Percentiles rank a stretch among this genome's conserved stretches.
Evolutionary conservation across 64 coral and sea anemone genomes (phyloP).

Genomic region (Anthopleura sola): DNA sequence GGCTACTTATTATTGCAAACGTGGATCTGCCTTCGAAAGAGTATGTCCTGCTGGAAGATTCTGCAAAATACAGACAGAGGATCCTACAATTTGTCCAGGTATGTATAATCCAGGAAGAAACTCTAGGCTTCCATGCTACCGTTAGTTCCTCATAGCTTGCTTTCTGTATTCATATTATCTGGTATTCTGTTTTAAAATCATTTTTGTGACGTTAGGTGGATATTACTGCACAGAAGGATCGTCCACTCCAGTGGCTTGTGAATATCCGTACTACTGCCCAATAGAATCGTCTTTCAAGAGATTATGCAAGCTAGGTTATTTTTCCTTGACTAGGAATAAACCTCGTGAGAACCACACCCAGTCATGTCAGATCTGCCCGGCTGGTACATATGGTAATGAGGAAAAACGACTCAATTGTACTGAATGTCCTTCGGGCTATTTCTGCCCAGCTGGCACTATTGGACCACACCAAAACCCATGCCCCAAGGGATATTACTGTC

Average conservation of each 20-base stretch:
- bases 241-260: slow-evolving; percentile 7
- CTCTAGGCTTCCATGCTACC: background rate
- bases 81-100: slow-evolving; percentile 79
- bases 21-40: slow-evolving; percentile 52
- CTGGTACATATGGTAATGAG: slow-evolving; percentile 78
- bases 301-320: slow-evolving; percentile 72
- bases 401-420: slow-evolving; percentile 58
- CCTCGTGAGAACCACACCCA: slow-evolving; percentile 29
- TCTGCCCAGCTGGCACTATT: slow-evolving; percentile 68
- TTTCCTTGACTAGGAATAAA: slow-evolving; percentile 26
- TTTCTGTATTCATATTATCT: background rate
- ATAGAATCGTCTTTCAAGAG: slow-evolving; percentile 12
- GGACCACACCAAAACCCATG: slow-evolving; percentile 78
- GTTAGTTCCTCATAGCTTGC: too few relatives aligned
- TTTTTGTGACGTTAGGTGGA: slow-evolving; percentile 63
- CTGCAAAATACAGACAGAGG: slow-evolving; percentile 54
- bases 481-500: slow-evolving; percentile 75
- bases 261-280: slow-evolving; percentile 91
- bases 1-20: slow-evolving; percentile 56
- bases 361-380: slow-evolving; percentile 51
- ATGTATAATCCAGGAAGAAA: background rate
- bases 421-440: slow-evolving; percentile 76
- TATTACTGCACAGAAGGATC: slow-evolving; percentile 78
- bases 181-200: too few relatives aligned
- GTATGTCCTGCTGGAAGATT: slow-evolving; percentile 72